Conservation (phyloP, 2,113 vertebrate species). For the Pungitius pungitius region DNA sequence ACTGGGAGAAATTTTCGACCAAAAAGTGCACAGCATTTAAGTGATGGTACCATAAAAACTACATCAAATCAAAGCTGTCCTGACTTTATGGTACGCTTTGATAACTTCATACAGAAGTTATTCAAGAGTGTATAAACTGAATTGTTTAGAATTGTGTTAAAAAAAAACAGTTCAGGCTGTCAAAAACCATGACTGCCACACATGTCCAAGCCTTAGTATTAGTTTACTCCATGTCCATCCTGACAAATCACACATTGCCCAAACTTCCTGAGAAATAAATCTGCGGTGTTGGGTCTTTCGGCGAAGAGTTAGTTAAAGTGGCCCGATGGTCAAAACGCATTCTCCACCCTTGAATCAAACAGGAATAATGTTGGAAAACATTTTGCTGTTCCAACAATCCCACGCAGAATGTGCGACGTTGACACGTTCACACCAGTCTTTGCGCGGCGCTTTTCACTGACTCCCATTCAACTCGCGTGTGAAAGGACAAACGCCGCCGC, state of each 20-base stretch:
- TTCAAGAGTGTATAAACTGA: background rate
- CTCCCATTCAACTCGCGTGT: slow-evolving; percentile 44
- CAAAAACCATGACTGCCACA: slow-evolving; percentile 3
- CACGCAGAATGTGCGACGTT: slow-evolving; percentile 30
- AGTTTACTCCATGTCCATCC: slow-evolving; percentile 26
- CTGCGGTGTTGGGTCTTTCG: slow-evolving; percentile 51
- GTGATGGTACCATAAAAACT: slow-evolving; percentile 30
- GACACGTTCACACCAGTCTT: slow-evolving; percentile 22
- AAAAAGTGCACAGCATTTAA: slow-evolving; percentile 32
- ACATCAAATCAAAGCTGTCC: background rate
- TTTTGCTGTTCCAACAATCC: slow-evolving; percentile 25
- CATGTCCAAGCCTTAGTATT: slow-evolving; percentile 34
- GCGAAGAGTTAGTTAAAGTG: slow-evolving; percentile 30
- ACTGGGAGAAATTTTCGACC: slow-evolving; percentile 46
- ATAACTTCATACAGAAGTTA: background rate
- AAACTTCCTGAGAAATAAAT: slow-evolving; percentile 47
- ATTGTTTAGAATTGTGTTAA: background rate
- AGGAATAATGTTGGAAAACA: slow-evolving; percentile 47
- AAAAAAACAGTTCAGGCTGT: slow-evolving; percentile 20
- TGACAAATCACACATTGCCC: slow-evolving; percentile 40
- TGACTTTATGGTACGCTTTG: background rate
- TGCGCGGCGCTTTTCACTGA: slow-evolving; percentile 38
- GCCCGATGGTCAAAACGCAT: slow-evolving; percentile 13
- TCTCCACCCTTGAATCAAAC: slow-evolving; percentile 12
- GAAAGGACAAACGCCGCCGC: slow-evolving; percentile 46